Conservation (phyloP, 2,888 invertebrate species). For the Caenorhabditis sp. region DNA sequence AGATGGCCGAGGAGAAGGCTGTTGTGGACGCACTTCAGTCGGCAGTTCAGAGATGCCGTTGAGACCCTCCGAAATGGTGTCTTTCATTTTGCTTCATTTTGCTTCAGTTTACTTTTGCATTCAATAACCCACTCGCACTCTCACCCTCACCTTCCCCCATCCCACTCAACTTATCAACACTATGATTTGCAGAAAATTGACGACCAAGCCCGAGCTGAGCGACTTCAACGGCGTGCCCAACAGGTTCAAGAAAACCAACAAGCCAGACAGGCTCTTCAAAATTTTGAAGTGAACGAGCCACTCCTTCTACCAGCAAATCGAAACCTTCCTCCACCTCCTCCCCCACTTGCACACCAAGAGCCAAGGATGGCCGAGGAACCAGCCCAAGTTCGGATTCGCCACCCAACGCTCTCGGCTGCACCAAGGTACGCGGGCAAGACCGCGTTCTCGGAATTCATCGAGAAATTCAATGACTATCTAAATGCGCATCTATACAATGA, state of each 20-base stretch:
- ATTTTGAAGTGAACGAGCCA: not conserved
- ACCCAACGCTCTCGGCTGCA: not conserved
- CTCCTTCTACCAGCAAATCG: not conserved
- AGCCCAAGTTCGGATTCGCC: not conserved
- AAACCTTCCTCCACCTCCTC: not conserved
- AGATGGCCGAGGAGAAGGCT: not conserved
- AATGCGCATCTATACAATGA: constrained; percentile 2
- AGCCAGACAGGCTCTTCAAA: not conserved
- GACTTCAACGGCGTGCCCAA: not conserved
- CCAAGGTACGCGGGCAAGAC: not conserved
- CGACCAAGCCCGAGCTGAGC: not conserved
- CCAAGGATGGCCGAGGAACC: too few relatives aligned
- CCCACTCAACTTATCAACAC: not conserved
- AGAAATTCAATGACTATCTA: not conserved
- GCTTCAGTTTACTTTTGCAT: not conserved
- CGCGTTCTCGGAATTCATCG: not conserved
- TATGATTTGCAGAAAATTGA: constrained; percentile 9
- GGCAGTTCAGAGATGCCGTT: constrained; percentile 4
- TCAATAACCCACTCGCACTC: not conserved
- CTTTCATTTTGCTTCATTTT: not conserved
- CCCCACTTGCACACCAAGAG: not conserved
- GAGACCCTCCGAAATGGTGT: not conserved
- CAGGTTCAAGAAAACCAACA: not conserved
- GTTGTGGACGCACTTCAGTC: constrained; percentile 6
- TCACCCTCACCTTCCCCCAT: not conserved